Base-by-base conservation (phyloP, 2,797 vertebrate species). In the Bufotes viridis region DNA sequence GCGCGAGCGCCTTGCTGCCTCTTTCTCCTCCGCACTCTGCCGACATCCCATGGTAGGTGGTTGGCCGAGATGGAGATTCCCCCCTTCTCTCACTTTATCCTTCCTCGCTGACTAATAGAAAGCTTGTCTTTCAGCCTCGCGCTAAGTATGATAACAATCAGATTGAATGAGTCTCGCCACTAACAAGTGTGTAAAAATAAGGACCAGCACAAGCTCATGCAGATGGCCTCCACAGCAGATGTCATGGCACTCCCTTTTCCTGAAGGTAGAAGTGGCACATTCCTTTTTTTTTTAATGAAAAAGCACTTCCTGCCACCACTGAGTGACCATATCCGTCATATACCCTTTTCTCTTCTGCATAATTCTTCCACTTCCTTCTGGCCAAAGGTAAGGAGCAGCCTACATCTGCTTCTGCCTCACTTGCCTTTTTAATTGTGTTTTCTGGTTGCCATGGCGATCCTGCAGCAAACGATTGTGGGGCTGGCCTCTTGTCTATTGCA, bases 11-110 rank as follows among this genome's bases (percentile, higher is more conserved):
- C 98, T 94, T n/a, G 98, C 98, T 51, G 98, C 98, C 94, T 99
- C 98, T 95, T 99, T 99, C 94, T 99, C 98, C 96, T 99, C 98
- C 70, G 98, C 98, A 95, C 98, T 99, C 96, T 99, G 98, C 94
- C 98, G 97, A 96, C 98, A 99, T 96, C 98, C 98, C 98, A 99
- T 99, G 97, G 95, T 99, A 93, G 94, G 92, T 53, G 87, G 85
- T 78, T 89, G 85, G 90, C 57, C 90, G 87, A 70, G 89, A 88
- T 74, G 91, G 90, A 92, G 92, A 90, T 4, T 29, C 55, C 24
- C 78, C 69, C 80, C 58, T 70, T 80, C 63, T 90, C 90, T 14
- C 86, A 85, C 90, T 88, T 86, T 90, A 86, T 84, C 89, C 88
- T 76, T 83, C 61, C 55, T 87, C 29, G 72, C 78, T 0, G 14